Conservation (phyloP, 2,888 invertebrate species). For the Chymomyza fuscimana region DNA sequence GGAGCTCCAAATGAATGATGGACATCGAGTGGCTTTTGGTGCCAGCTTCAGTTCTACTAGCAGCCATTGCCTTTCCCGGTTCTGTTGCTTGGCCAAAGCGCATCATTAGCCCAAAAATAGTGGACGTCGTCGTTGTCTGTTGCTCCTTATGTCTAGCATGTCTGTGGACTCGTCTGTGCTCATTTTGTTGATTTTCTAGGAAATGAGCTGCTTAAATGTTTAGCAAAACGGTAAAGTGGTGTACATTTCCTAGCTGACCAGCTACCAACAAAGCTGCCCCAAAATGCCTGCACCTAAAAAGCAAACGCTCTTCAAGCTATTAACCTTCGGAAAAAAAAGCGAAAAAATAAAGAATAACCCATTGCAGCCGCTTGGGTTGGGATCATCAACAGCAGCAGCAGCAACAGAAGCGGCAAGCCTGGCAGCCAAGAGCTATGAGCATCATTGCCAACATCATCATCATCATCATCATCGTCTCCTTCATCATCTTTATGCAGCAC, state of each 20-base stretch:
- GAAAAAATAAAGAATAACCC: too few relatives aligned
- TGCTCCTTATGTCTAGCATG: neutral
- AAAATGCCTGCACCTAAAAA: constrained; percentile 26
- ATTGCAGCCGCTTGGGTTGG: constrained; percentile 16
- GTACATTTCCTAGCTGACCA: constrained; percentile 57
- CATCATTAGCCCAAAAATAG: constrained; percentile 76
- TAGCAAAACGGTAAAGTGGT: constrained; percentile 65
- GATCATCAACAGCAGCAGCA: constrained; percentile 39
- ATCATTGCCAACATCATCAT: constrained; percentile 7
- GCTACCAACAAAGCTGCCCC: constrained; percentile 1
- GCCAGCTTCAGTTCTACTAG: neutral
- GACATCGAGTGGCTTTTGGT: constrained; percentile 63
- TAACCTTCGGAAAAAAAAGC: constrained; percentile 50
- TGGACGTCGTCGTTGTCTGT: constrained; percentile 32
- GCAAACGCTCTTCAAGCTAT: constrained; percentile 56
- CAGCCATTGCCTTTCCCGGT: constrained; percentile 24
- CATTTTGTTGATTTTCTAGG: constrained; percentile 67
- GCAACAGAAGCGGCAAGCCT: constrained; percentile 7
- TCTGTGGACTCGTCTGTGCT: constrained; percentile 42
- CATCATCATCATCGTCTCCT: constrained; percentile 30
- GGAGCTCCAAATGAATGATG: constrained; percentile 67
- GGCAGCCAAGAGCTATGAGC: neutral
- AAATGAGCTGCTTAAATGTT: constrained; percentile 73
- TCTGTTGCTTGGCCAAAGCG: constrained; percentile 37
- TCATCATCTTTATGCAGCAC: constrained; percentile 41